phyloP scores from a whole-genome alignment of 1,140 invertebrate species.

The Drosophila parvula region DNA sequence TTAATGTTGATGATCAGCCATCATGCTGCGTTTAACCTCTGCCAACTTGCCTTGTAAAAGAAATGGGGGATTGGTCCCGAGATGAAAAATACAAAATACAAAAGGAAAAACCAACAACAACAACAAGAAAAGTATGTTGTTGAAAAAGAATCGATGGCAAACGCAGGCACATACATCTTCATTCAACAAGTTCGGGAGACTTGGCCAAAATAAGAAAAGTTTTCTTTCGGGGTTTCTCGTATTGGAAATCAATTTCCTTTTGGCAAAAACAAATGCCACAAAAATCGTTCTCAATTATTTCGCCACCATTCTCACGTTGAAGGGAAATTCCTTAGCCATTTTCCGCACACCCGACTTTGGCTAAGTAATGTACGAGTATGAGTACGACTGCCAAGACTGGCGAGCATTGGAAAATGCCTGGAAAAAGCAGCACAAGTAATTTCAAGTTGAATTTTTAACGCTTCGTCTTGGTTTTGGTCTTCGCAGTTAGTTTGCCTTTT shows the following conservation, averaged over 20 bases:
- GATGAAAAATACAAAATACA: constrained; percentile 8
- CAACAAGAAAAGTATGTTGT: not conserved
- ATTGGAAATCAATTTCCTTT: constrained; percentile 53
- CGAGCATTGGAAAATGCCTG: constrained; percentile 16
- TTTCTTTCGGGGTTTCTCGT: constrained; percentile 14
- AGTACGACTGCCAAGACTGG: constrained; percentile 38
- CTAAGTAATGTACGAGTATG: constrained; percentile 53
- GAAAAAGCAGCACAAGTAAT: constrained; percentile 60
- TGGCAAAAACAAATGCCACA: constrained; percentile 50
- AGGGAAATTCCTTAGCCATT: constrained; percentile 41
- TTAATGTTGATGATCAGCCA: constrained; percentile 66
- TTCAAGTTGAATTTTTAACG: constrained; percentile 76
- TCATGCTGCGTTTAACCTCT: constrained; percentile 66
- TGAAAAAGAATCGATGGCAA: constrained; percentile 2
- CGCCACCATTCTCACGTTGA: constrained; percentile 51
- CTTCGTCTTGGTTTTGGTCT: constrained; percentile 49
- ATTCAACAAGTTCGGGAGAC: constrained; percentile 43
- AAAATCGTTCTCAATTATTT: constrained; percentile 54
- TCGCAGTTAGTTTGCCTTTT: constrained; percentile 10
- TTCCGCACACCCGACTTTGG: constrained; percentile 31
- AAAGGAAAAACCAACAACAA: constrained; percentile 13
- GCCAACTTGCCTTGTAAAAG: constrained; percentile 31
- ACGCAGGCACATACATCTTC: constrained; percentile 31
- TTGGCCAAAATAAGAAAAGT: not conserved
- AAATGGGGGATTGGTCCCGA: constrained; percentile 31